Evolutionary conservation across 2,888 invertebrate species (phyloP).

Genomic region (Carterocephalus palaemon): DNA sequence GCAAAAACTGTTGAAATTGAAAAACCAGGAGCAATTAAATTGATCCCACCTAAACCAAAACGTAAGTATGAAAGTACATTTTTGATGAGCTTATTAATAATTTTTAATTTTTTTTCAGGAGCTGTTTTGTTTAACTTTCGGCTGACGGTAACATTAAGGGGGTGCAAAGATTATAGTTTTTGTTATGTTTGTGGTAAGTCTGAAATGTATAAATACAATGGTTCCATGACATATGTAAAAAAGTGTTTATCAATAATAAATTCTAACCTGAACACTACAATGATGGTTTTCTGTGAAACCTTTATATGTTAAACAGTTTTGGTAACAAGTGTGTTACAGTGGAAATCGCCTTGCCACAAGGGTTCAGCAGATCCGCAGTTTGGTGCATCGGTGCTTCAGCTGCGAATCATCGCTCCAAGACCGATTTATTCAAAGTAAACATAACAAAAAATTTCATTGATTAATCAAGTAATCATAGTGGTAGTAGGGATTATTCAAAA

Average conservation of each 20-base stretch:
- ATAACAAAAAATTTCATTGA: constrained; percentile 20
- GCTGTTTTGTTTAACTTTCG: constrained; percentile 12
- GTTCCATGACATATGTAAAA: constrained; percentile 63
- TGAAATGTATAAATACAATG: constrained; percentile 71
- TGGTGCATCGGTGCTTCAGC: constrained; percentile 49
- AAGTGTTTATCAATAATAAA: constrained; percentile 72
- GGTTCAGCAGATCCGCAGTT: constrained; percentile 49
- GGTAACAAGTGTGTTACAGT: constrained; percentile 33
- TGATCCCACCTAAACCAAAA: constrained; percentile 92
- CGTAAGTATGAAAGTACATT: constrained; percentile 86
- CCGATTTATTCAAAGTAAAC: constrained; percentile 6
- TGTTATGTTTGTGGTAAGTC: constrained; percentile 67
- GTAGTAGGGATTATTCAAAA: too few species aligned
- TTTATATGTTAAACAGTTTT: constrained; percentile 12
- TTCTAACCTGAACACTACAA: constrained; percentile 47
- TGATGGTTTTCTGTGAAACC: constrained; percentile 24
- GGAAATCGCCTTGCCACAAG: constrained; percentile 37
- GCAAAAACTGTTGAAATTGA: constrained; percentile 82
- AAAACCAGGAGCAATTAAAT: constrained; percentile 89
- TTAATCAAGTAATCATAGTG: constrained; percentile 15
- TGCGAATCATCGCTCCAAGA: constrained; percentile 37
- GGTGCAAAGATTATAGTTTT: constrained; percentile 52
- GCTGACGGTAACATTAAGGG: not conserved
- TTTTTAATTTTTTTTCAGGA: constrained; percentile 70
- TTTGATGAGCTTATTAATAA: constrained; percentile 44